A percentile compares a stretch with the other conserved stretches of the same genome.
These are phyloP conservation scores for Anagyrus pseudococci DNA, from an alignment of 2,888 invertebrate species.

Conservation along the genomic window DNA sequence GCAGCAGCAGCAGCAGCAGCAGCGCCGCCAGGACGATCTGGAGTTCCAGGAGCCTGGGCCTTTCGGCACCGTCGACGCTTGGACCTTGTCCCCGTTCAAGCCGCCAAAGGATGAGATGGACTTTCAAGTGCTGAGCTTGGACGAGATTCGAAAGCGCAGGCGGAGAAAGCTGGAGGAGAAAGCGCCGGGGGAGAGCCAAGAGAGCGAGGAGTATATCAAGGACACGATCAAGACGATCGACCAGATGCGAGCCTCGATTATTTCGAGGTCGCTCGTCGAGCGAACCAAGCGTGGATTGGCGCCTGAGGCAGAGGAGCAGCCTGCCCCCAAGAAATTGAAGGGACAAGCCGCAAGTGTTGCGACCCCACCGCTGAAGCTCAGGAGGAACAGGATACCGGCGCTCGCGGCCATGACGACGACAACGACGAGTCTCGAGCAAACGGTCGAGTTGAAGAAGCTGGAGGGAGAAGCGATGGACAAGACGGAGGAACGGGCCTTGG, in stretches of 20 bases:
- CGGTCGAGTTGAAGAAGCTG: constrained; percentile 23
- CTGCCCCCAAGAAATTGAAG: constrained; percentile 14
- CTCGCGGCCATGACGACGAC: not conserved
- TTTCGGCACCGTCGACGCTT: too few relatives aligned
- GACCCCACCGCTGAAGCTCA: constrained; percentile 36
- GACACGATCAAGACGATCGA: constrained; percentile 58
- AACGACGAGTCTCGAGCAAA: not conserved
- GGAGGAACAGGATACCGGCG: not conserved
- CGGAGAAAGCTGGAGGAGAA: not conserved
- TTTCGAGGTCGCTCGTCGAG: not conserved
- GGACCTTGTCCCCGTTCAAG: too few relatives aligned
- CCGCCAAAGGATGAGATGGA: constrained; percentile 45
- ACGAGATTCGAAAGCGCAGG: constrained; percentile 61
- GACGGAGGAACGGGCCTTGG: not conserved
- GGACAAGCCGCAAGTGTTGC: constrained; percentile 21
- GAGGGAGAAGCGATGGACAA: constrained; percentile 17
- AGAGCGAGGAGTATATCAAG: constrained; percentile 37
- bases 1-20: not conserved
- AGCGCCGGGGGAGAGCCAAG: not conserved
- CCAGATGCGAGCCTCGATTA: constrained; percentile 50
- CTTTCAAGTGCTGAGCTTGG: constrained; percentile 65
- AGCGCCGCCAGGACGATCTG: too few relatives aligned
- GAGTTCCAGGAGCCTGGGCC: too few relatives aligned
- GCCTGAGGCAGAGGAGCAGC: constrained; percentile 9
- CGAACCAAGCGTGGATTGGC: too few relatives aligned